Percentiles rank a stretch among this genome's conserved stretches.
phyloP scores from a whole-genome alignment of 1,140 invertebrate genomes.

The Nasonia longicornis region DNA sequence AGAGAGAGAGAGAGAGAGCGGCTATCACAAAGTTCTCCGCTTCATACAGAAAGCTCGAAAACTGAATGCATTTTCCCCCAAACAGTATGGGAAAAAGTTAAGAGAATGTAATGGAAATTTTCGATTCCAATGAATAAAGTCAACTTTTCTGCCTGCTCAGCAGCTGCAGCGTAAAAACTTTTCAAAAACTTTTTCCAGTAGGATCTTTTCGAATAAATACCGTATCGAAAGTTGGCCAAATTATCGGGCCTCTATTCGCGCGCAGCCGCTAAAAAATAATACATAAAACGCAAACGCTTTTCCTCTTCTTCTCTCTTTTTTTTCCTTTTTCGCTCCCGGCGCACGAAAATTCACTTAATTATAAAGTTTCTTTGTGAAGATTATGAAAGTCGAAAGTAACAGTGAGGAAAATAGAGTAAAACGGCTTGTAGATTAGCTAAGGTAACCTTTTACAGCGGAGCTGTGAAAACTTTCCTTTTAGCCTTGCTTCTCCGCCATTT shows the following conservation, averaged over 20 bases:
- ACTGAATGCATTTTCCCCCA: neutral
- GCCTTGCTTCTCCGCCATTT: slow-evolving; percentile 5
- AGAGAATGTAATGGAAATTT: slow-evolving; percentile 4
- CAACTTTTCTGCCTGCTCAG: neutral
- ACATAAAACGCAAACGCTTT: neutral
- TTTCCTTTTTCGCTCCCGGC: neutral
- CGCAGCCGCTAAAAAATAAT: neutral
- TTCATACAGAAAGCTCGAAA: neutral
- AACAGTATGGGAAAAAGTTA: neutral
- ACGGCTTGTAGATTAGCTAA: slow-evolving; percentile 28
- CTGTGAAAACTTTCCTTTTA: slow-evolving; percentile 33
- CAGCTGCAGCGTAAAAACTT: neutral
- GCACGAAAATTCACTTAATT: slow-evolving; percentile 13
- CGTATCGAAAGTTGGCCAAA: neutral
- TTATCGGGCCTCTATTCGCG: neutral
- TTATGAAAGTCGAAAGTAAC: slow-evolving; percentile 22
- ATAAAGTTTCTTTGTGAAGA: slow-evolving; percentile 34
- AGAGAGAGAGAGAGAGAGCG: too few species aligned
- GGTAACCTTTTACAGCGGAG: slow-evolving; percentile 18
- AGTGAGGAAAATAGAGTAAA: slow-evolving; percentile 25
- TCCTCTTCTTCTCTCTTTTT: neutral
- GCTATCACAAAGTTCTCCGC: neutral
- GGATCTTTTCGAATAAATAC: neutral
- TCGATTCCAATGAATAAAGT: slow-evolving; percentile 3
- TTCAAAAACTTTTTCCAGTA: neutral